These are phyloP conservation scores for Pelecanus crispus DNA, from an alignment of 2,113 vertebrate species.

Conservation along the genomic window DNA sequence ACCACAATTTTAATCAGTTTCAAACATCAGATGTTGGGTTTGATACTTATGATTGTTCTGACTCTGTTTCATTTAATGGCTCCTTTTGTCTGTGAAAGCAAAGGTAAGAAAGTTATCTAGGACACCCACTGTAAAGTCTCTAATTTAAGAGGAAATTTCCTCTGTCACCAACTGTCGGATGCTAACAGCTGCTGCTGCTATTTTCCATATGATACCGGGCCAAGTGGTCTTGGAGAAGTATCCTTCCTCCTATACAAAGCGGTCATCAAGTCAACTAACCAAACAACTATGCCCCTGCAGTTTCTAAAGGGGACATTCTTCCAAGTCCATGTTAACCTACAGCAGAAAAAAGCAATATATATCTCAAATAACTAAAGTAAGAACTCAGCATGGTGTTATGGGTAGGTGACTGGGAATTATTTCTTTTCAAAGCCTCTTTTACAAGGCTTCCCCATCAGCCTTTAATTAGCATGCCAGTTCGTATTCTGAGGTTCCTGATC, in stretches of 20 bases:
- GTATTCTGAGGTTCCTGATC: not conserved
- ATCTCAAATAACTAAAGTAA: not conserved
- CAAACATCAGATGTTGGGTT: slow-evolving; percentile 31
- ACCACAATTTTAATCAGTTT: slow-evolving; percentile 36
- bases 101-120: slow-evolving; percentile 44
- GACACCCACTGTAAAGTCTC: slow-evolving; percentile 5
- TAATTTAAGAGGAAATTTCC: slow-evolving; percentile 24
- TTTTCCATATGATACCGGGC: slow-evolving; percentile 28
- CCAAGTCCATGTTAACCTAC: not conserved
- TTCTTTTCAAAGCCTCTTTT: slow-evolving; percentile 31
- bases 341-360: not conserved
- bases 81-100: slow-evolving; percentile 10
- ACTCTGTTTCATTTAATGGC: not conserved
- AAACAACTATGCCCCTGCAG: not conserved
- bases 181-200: slow-evolving; percentile 33
- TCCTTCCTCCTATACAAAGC: slow-evolving; percentile 2
- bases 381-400: not conserved
- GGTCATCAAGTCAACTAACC: not conserved
- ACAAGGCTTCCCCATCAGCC: not conserved
- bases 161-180: slow-evolving; percentile 35
- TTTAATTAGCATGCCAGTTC: not conserved
- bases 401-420: not conserved
- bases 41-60: slow-evolving; percentile 38
- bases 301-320: not conserved
- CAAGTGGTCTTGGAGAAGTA: slow-evolving; percentile 23